Percentiles rank a stretch among this genome's conserved stretches.
phyloP scores from a whole-genome alignment of 2,113 vertebrate species.

The Pundamilia nyererei region DNA sequence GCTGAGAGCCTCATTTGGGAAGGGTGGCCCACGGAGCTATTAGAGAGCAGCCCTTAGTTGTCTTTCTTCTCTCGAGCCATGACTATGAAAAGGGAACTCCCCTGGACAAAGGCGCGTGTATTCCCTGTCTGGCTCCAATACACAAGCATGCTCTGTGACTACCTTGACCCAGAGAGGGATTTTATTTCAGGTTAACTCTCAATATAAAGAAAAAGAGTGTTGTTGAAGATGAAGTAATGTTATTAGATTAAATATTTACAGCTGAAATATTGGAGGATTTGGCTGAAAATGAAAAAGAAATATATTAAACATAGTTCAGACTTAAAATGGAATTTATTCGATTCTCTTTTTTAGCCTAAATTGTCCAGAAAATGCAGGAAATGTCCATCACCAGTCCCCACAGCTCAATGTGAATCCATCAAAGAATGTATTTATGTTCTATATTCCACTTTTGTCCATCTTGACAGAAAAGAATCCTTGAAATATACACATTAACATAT shows the following conservation, averaged over 20 bases:
- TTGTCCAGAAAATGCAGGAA: neutral
- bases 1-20: conserved; percentile 19
- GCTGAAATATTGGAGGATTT: neutral
- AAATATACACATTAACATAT: neutral
- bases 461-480: neutral
- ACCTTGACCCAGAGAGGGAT: neutral
- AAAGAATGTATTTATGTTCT: neutral
- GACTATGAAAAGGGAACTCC: conserved; percentile 66
- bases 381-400: neutral
- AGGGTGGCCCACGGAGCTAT: neutral
- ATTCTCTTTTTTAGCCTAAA: neutral
- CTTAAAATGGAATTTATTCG: neutral
- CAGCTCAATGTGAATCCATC: neutral
- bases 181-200: neutral
- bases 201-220: neutral
- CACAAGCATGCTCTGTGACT: conserved; percentile 38
- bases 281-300: neutral
- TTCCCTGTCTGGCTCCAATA: conserved; percentile 75
- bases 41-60: conserved; percentile 13
- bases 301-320: neutral
- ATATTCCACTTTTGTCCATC: neutral
- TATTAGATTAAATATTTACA: neutral
- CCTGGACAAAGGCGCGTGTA: conserved; percentile 39
- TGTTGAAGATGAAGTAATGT: neutral
- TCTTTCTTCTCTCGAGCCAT: conserved; percentile 35